Evolutionary conservation across 2,113 vertebrate genomes (phyloP).

Genomic region (Heliornis fulica): DNA sequence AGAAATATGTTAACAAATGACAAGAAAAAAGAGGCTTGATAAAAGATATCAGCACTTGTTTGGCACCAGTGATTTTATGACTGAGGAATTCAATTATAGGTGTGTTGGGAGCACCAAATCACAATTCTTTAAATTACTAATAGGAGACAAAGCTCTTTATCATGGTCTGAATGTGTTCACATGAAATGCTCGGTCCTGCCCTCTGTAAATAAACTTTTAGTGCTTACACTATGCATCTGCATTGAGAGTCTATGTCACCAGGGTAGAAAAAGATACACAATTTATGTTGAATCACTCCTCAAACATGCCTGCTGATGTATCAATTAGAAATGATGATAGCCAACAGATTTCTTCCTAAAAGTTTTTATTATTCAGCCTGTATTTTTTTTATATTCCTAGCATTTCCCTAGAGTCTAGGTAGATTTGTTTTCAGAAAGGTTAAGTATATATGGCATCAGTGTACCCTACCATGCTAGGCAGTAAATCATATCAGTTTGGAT

Average conservation of each 20-base stretch:
- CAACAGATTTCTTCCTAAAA: background rate
- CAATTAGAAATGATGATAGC: background rate
- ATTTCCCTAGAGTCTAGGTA: background rate
- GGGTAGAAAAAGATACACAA: background rate
- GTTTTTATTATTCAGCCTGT: background rate
- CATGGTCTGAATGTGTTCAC: conserved; percentile 59
- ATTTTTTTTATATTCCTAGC: background rate
- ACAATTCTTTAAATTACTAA: conserved; percentile 79
- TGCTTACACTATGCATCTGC: background rate
- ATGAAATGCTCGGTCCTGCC: conserved; percentile 70
- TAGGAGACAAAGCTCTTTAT: conserved; percentile 71
- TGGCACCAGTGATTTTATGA: conserved; percentile 76
- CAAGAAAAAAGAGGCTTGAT: conserved; percentile 64
- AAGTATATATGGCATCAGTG: background rate
- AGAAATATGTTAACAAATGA: conserved; percentile 73
- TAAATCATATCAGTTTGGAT: background rate
- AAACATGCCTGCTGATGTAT: background rate
- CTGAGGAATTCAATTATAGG: conserved; percentile 85
- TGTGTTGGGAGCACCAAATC: conserved; percentile 75
- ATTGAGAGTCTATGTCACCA: background rate
- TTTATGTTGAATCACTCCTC: background rate
- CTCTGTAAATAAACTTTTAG: conserved; percentile 61
- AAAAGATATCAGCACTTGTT: conserved; percentile 73
- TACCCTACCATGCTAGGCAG: background rate
- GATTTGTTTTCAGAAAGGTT: background rate